These are phyloP conservation scores for Lithobates pipiens DNA, from an alignment of 2,797 vertebrate species.

Conservation along the genomic window DNA sequence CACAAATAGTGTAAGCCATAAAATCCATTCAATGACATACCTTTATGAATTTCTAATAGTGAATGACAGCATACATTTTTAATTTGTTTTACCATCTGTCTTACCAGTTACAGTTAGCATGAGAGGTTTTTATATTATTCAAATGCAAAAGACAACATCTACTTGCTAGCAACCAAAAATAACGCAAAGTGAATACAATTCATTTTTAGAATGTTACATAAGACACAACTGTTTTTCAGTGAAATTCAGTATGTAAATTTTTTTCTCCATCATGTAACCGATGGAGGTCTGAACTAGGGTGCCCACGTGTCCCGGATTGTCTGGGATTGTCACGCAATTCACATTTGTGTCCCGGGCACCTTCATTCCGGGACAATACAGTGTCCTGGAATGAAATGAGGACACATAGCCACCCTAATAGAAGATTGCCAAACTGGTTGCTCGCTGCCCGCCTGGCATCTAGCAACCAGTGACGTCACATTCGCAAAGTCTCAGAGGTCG, in stretches of 20 bases:
- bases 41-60: conserved; percentile 32
- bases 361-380: too few relatives aligned
- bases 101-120: background rate
- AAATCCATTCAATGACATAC: conserved; percentile 3
- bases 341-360: too few relatives aligned
- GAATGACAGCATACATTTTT: conserved; percentile 29
- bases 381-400: too few relatives aligned
- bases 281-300: too few relatives aligned
- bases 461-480: too few relatives aligned
- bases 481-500: too few relatives aligned
- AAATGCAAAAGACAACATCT: conserved; percentile 2
- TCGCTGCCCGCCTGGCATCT: too few relatives aligned
- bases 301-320: too few relatives aligned
- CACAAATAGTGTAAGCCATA: background rate
- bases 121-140: conserved; percentile 19
- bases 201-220: background rate
- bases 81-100: conserved; percentile 49
- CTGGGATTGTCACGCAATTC: too few relatives aligned
- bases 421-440: too few relatives aligned
- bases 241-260: background rate
- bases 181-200: background rate
- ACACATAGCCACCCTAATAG: too few relatives aligned
- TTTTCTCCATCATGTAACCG: background rate
- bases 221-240: background rate
- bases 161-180: background rate